Base-by-base conservation (phyloP, 2,113 vertebrate species). In the Chaetorhynchus papuensis region DNA sequence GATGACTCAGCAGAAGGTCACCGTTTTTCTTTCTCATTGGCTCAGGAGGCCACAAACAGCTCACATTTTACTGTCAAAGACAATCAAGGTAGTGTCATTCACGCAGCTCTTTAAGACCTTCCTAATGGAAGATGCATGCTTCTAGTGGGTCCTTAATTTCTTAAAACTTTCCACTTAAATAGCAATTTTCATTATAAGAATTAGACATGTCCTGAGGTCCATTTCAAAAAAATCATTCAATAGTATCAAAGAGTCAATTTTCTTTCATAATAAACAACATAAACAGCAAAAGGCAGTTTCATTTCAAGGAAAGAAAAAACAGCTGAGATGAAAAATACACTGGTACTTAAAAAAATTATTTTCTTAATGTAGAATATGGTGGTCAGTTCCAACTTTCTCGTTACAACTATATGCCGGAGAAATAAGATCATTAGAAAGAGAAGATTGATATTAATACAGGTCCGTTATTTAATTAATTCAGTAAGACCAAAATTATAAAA, bases 31-130 rank as follows among this genome's bases (percentile, higher is more conserved):
- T 99, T 98, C 97, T 98, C 98, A 13, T 97, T 99, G 93, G 97
- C 98, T 66, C 79, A 97, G 4, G 98, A 98, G 45, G 97, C 96
- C 44, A 78, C 83, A 97, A 99, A 98, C 89, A 98, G 98, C 86
- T 98, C 98, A 28, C 97, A 97, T 96, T 99, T 99, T 98, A 98
- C 96, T 22, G 94, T 99, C 70, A 97, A 96, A 95, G 99, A 99
- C 96, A 99, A 99, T 97, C 97, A 98, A 99, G 99, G 99, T 99
- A 90, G 33, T 63, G 61, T 42, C 17, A 63, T 42, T 94, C 10
- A 21, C 42, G 10, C 20, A 54, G 19, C 8, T 54, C 28, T 96
- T 93, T 60, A 76, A 68, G 37, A 42, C 5, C 10, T 47, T 65
- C 17, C 33, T 66, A 49, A 53, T n/a, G 18, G 47, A 84, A 64